Conservation (phyloP, 2,113 vertebrate species). For the Dasyurus viverrinus region DNA sequence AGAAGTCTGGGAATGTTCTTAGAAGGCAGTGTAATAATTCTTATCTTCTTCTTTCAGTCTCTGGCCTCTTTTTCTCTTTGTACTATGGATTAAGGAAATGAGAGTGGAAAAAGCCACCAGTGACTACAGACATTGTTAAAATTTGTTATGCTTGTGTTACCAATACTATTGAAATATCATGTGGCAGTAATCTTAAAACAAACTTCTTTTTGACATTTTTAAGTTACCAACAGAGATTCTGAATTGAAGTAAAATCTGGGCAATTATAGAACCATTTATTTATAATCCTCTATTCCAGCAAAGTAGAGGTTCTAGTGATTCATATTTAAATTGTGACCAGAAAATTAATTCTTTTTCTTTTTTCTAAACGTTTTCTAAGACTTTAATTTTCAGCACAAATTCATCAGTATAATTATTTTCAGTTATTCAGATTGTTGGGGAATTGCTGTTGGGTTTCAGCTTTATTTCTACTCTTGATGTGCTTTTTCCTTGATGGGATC, state of each 20-base stretch:
- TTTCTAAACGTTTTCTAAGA: background rate
- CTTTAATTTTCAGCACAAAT: background rate
- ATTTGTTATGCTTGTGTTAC: background rate
- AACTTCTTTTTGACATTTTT: background rate
- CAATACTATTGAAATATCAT: background rate
- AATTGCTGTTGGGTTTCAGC: background rate
- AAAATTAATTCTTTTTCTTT: background rate
- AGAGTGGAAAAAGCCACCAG: background rate
- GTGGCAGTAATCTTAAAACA: background rate
- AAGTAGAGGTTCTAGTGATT: background rate
- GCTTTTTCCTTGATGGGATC: slow-evolving; percentile 65
- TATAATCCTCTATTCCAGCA: background rate
- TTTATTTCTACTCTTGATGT: background rate
- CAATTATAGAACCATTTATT: background rate
- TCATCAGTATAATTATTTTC: background rate
- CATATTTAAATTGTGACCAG: background rate
- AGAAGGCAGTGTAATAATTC: background rate
- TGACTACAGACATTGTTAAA: background rate
- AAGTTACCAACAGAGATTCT: background rate
- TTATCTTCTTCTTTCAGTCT: background rate
- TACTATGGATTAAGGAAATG: background rate
- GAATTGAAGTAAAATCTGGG: background rate
- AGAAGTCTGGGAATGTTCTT: background rate
- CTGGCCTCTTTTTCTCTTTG: background rate
- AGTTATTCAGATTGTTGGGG: background rate